phyloP scores from a whole-genome alignment of 1,140 invertebrate genomes.

The Habropoda laboriosa region DNA sequence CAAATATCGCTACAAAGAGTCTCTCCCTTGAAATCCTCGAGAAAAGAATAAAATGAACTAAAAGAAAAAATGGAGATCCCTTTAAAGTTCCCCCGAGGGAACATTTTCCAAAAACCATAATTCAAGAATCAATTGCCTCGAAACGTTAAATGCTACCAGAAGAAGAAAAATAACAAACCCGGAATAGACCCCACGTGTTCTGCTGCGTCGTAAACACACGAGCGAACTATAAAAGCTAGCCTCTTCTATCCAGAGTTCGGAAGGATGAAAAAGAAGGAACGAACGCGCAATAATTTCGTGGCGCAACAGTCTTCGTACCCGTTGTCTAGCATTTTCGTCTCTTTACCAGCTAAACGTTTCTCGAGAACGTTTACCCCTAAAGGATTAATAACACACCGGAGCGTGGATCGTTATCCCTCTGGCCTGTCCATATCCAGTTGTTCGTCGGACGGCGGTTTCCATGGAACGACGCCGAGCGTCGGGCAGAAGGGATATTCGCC shows the following conservation, averaged over 20 bases:
- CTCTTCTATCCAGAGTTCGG: no score
- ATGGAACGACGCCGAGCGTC: not conserved
- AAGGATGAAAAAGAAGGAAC: no score
- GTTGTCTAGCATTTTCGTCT: constrained; percentile 27
- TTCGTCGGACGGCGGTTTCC: not conserved
- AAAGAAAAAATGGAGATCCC: constrained; percentile 11
- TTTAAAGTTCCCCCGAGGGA: not conserved
- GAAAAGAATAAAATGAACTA: not conserved
- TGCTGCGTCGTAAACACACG: not conserved
- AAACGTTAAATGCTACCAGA: no score
- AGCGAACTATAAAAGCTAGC: not conserved
- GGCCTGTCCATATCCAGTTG: not conserved
- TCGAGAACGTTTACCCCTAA: constrained; percentile 19
- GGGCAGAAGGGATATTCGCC: not conserved
- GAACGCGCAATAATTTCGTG: not conserved
- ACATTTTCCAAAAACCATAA: not conserved
- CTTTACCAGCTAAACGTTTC: constrained; percentile 22
- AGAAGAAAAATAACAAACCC: no score
- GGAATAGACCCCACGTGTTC: not conserved
- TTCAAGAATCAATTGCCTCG: not conserved
- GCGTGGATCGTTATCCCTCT: constrained; percentile 16
- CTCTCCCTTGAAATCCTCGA: not conserved
- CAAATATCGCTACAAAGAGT: not conserved
- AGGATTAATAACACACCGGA: constrained; percentile 37
- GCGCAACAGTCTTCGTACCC: not conserved